Conservation (phyloP, 2,113 vertebrate species). For the Brienomyrus longianalis region DNA sequence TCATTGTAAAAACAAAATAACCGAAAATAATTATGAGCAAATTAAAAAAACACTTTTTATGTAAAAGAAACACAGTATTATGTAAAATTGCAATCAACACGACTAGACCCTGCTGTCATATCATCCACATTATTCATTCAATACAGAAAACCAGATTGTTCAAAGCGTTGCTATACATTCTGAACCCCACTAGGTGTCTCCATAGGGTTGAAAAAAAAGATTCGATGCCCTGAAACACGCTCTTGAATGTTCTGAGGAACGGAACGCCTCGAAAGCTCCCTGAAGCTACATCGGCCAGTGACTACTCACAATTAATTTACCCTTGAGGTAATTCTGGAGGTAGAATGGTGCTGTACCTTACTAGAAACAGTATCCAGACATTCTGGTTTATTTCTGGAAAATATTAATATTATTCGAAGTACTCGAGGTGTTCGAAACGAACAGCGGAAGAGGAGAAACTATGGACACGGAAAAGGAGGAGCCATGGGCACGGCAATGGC, state of each 20-base stretch:
- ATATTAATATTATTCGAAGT: background rate
- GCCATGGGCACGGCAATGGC: constrained; percentile 34
- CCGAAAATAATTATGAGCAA: background rate
- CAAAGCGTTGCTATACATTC: background rate
- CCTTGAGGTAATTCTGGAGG: background rate
- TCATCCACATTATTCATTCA: background rate
- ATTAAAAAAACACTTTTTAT: background rate
- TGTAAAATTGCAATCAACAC: background rate
- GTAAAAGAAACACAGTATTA: background rate
- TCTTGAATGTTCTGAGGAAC: background rate
- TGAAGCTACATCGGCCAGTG: background rate
- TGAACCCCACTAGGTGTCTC: background rate
- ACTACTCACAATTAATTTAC: background rate
- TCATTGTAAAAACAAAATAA: background rate
- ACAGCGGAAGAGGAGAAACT: constrained; percentile 16
- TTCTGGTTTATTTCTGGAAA: background rate
- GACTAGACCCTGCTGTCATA: background rate
- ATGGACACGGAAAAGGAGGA: constrained; percentile 21
- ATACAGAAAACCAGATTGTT: background rate
- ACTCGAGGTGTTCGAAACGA: background rate
- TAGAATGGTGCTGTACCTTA: background rate
- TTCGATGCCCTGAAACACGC: background rate
- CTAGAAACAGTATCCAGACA: background rate
- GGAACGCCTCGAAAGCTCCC: background rate
- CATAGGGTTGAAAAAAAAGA: background rate